phyloP scores from a whole-genome alignment of 2,113 vertebrate genomes.

The Sinocyclocheilus anophthalmus region DNA sequence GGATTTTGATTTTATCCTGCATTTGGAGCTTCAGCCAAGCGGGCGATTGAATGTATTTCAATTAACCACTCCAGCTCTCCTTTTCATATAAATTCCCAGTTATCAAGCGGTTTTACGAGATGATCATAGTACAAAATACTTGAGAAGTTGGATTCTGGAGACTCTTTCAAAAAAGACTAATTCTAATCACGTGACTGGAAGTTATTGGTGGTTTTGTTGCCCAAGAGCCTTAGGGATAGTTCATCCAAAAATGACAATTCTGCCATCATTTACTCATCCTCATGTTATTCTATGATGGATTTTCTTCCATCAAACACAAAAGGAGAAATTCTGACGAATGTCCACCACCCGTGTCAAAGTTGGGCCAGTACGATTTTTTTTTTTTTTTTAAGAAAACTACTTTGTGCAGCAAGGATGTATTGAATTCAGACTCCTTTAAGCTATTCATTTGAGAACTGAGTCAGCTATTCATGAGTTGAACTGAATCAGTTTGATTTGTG shows the following conservation, averaged over 20 bases:
- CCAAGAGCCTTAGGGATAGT: neutral
- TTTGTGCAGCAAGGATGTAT: too few species aligned
- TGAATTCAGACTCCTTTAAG: too few species aligned
- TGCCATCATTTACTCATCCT: neutral
- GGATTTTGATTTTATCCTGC: neutral
- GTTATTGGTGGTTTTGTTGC: neutral
- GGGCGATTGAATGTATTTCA: slow-evolving; percentile 38
- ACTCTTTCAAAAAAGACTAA: neutral
- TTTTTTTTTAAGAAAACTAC: too few species aligned
- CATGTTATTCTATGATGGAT: neutral
- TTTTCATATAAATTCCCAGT: slow-evolving; percentile 13
- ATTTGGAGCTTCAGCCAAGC: neutral
- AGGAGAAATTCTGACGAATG: neutral
- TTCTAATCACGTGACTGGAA: neutral
- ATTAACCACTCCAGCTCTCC: neutral
- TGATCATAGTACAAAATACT: neutral
- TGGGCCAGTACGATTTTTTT: too few species aligned
- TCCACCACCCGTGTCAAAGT: neutral
- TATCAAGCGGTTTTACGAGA: neutral
- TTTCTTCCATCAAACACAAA: neutral
- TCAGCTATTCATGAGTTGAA: neutral
- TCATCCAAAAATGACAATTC: neutral
- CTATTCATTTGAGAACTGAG: neutral
- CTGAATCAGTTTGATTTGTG: neutral
- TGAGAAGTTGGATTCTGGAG: neutral